A percentile compares a stretch with the other conserved stretches of the same genome.
Evolutionary conservation across 2,113 vertebrate genomes (phyloP).

Genomic region (Trogon melanurus): DNA sequence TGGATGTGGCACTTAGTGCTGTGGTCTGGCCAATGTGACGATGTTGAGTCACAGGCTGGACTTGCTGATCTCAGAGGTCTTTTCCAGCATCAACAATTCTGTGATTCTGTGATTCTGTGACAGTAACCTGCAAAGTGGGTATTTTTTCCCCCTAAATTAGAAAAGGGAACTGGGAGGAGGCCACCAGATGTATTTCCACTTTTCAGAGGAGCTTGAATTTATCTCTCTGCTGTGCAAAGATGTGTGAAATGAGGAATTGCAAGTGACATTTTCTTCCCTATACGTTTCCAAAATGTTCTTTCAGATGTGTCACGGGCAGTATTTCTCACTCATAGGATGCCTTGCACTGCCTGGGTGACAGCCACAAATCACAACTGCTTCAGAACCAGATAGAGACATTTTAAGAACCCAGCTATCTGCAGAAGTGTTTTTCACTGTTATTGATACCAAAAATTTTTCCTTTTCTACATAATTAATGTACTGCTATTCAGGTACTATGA

Average conservation of each 20-base stretch:
- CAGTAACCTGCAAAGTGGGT: not conserved
- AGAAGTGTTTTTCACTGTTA: not conserved
- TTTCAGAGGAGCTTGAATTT: not conserved
- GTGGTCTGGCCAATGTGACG: too few species aligned
- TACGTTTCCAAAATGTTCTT: not conserved
- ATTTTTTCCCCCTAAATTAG: not conserved
- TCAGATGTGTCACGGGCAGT: not conserved
- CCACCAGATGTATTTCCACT: not conserved
- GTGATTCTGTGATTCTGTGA: too few species aligned
- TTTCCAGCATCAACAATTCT: too few species aligned
- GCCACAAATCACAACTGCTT: not conserved
- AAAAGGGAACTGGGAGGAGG: not conserved
- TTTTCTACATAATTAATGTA: not conserved
- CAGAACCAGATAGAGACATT: not conserved
- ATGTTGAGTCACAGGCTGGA: too few species aligned
- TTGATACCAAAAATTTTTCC: not conserved
- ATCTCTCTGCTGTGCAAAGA: not conserved
- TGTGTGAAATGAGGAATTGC: not conserved
- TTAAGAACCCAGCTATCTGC: not conserved
- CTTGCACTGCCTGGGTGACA: not conserved
- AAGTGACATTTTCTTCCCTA: not conserved
- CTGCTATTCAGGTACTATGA: not conserved
- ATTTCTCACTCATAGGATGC: not conserved
- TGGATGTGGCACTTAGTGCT: too few species aligned
- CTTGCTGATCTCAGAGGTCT: too few species aligned